Base-by-base conservation (phyloP, 2,888 invertebrate genomes). In the Artemia sinica region DNA sequence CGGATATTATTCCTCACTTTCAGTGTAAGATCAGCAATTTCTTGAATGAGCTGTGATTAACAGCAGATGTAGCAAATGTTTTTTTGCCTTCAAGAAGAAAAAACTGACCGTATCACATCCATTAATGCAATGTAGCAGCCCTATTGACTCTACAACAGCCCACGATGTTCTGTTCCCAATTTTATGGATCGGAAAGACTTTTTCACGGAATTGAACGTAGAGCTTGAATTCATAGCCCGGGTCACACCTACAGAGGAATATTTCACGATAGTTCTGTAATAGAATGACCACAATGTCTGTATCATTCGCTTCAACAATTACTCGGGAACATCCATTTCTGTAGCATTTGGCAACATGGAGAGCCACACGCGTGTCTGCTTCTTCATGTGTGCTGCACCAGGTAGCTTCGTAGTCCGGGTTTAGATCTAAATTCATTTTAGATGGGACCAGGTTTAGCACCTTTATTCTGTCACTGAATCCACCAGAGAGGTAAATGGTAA, bases 351-450 rank as follows among this genome's bases (percentile, higher is more conserved):
- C 11, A n/a, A 51, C 52, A 51, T 51, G 52, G 52, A 51, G 52
- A 51, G 52, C 52, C 52, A 51, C 52, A 51, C n/a, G 52, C 52
- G 52, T 51, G n/a, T 11, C 52, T 51, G 52, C n/a, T 51, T 51
- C n/a, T n/a, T 51, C 52, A 51, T 51, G 52, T 51, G 52, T 51
- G 52, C 52, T 51, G 52, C 52, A 51, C 52, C 11, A 51, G 52
- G n/a, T 51, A 51, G n/a, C 52, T 51, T 51, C 52, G 52, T 51
- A 51, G 52, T 51, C 52, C n/a, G 52, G 52, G 52, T 51, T 51
- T 51, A n/a, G 52, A 51, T 51, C 52, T 11, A n/a, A 51, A 51
- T 11, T 51, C 52, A n/a, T 51, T 51, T 51, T 51, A 11, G 52
- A 51, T 51, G 11, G 52, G 52, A 51, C 52, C 52, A 51, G 52